A percentile compares a stretch with the other conserved stretches of the same genome.
Conservation (phyloP, 2,113 vertebrate genomes). For the Elephas maximus region DNA sequence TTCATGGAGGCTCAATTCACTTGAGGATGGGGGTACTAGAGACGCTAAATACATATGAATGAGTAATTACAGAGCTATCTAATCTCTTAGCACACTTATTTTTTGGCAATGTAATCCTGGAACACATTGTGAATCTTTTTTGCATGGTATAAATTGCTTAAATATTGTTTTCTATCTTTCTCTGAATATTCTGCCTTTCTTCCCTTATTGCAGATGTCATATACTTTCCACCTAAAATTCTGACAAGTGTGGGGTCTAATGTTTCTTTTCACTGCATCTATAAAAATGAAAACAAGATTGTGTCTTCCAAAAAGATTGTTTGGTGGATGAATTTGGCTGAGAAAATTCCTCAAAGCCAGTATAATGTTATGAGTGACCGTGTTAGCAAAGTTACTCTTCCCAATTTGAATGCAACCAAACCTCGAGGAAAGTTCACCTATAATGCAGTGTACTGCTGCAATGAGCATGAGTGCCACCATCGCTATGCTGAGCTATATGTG, state of each 20-base stretch:
- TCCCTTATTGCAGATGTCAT: conserved; percentile 87
- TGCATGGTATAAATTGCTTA: not conserved
- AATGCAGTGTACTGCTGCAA: conserved; percentile 93
- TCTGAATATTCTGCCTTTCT: not conserved
- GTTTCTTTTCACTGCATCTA: conserved; percentile 93
- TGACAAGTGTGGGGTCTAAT: conserved; percentile 90
- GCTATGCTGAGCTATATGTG: conserved; percentile 94
- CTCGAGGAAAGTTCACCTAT: conserved; percentile 89
- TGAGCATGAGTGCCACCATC: conserved; percentile 87
- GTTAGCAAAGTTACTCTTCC: conserved; percentile 90
- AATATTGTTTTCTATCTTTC: not conserved
- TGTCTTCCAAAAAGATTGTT: conserved; percentile 87
- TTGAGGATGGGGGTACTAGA: not conserved
- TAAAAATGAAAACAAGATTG: conserved; percentile 87
- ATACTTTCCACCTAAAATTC: conserved; percentile 93
- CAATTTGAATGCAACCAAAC: conserved; percentile 88
- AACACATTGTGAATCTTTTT: not conserved
- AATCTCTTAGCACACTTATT: not conserved
- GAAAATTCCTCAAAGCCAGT: conserved; percentile 89
- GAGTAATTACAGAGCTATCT: not conserved
- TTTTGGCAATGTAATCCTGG: not conserved
- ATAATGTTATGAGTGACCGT: conserved; percentile 87
- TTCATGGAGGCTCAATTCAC: not conserved
- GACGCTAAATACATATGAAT: rapidly evolving
- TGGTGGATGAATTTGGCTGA: conserved; percentile 93